These are phyloP conservation scores for Enoplosus armatus DNA, from an alignment of 2,797 vertebrate genomes.

Conservation along the genomic window DNA sequence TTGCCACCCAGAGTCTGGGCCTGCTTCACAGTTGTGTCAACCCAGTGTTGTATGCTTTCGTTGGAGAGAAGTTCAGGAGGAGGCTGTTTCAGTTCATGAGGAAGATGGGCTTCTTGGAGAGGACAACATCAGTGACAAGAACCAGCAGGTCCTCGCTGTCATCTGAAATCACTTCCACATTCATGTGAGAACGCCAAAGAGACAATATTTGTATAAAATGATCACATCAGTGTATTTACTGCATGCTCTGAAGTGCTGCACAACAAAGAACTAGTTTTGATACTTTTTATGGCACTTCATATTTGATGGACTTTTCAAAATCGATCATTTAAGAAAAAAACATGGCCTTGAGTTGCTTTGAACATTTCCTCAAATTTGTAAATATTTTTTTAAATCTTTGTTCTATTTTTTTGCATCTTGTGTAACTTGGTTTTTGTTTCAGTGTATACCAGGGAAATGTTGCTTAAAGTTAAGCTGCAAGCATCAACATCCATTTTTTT, in stretches of 20 bases:
- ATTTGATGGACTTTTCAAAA: too few species aligned
- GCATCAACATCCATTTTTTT: neutral
- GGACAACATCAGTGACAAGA: constrained; percentile 2
- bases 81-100: constrained; percentile 57
- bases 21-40: constrained; percentile 84
- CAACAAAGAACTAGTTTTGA: neutral
- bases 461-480: neutral
- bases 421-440: constrained; percentile 4
- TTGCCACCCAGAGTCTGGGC: constrained; percentile 78
- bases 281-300: neutral
- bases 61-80: constrained; percentile 80
- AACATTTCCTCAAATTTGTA: neutral
- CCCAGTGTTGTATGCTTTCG: constrained; percentile 83
- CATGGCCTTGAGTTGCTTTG: too few species aligned
- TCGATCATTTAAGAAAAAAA: too few species aligned
- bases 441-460: fast-evolving
- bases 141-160: constrained; percentile 74
- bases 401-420: neutral
- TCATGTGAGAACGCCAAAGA: constrained; percentile 68
- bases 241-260: neutral
- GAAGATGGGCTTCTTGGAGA: constrained; percentile 53
- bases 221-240: neutral
- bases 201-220: neutral
- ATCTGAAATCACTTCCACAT: constrained; percentile 73
- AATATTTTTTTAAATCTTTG: neutral